Conservation (phyloP, 2,797 vertebrate genomes). For the Poecilia gillii region DNA sequence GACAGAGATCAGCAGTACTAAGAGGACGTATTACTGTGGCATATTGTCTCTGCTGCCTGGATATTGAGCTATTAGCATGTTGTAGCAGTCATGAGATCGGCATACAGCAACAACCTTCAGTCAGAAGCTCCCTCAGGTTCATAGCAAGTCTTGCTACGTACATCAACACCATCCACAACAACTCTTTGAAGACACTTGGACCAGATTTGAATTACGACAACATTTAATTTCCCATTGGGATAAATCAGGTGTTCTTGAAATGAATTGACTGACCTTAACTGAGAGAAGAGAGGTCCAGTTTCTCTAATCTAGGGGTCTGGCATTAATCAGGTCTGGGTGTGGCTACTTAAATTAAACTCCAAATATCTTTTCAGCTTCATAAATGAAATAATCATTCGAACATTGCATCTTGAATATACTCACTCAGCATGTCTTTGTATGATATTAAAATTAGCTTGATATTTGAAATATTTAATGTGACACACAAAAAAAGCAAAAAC, state of each 20-base stretch:
- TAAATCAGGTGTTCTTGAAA: background rate
- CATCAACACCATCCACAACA: background rate
- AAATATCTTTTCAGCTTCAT: background rate
- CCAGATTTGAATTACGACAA: background rate
- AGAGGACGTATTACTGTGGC: background rate
- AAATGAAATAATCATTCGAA: background rate
- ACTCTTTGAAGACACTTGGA: background rate
- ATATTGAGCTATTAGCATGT: background rate
- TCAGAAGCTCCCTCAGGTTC: background rate
- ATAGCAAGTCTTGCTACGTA: background rate
- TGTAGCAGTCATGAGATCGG: background rate
- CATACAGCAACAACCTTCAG: background rate
- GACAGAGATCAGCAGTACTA: background rate
- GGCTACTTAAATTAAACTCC: background rate
- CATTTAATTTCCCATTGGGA: background rate
- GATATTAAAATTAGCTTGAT: background rate
- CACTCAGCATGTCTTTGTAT: background rate
- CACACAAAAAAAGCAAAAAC: background rate
- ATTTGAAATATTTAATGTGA: background rate
- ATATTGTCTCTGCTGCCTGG: background rate
- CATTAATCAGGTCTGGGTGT: too few species aligned
- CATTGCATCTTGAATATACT: background rate
- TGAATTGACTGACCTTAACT: background rate
- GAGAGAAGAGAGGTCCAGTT: background rate
- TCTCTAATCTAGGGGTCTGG: background rate